phyloP scores from a whole-genome alignment of 2,888 invertebrate species.

The Reticulitermes lucifugus region DNA sequence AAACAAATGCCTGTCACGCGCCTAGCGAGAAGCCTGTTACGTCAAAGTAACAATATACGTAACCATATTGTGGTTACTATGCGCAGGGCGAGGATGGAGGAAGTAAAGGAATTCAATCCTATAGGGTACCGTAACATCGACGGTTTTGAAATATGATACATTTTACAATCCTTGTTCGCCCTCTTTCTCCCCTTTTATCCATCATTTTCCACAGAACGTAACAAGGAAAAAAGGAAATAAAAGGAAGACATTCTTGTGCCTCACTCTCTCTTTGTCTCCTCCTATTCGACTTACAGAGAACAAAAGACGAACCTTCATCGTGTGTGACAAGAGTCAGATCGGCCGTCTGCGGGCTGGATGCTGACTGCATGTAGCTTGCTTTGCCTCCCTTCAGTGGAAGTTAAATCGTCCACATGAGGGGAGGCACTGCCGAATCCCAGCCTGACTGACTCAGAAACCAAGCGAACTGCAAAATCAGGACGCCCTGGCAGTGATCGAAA shows the following conservation, averaged over 20 bases:
- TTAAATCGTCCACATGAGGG: conserved; percentile 42
- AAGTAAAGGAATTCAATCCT: conserved; percentile 26
- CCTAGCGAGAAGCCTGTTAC: neutral
- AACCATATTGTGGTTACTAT: neutral
- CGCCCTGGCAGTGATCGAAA: conserved; percentile 35
- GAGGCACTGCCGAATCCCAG: neutral
- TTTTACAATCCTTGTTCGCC: conserved; percentile 12
- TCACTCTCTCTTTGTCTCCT: neutral
- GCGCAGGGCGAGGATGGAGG: neutral
- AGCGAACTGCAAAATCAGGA: conserved; percentile 44
- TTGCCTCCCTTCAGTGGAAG: conserved; percentile 38
- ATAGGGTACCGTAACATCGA: neutral
- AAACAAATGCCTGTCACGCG: neutral
- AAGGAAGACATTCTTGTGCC: conserved; percentile 13
- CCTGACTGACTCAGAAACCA: conserved; percentile 25
- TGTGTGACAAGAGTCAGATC: neutral
- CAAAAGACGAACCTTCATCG: conserved; percentile 31
- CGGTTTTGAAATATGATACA: conserved; percentile 30
- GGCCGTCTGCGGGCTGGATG: neutral
- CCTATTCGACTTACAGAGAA: conserved; percentile 35
- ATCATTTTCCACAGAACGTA: neutral
- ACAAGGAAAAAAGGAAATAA: neutral
- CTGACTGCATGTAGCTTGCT: neutral
- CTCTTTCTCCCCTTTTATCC: neutral
- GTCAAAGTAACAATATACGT: neutral